Conservation (phyloP, 2,888 invertebrate species). For the Erebia aethiops region DNA sequence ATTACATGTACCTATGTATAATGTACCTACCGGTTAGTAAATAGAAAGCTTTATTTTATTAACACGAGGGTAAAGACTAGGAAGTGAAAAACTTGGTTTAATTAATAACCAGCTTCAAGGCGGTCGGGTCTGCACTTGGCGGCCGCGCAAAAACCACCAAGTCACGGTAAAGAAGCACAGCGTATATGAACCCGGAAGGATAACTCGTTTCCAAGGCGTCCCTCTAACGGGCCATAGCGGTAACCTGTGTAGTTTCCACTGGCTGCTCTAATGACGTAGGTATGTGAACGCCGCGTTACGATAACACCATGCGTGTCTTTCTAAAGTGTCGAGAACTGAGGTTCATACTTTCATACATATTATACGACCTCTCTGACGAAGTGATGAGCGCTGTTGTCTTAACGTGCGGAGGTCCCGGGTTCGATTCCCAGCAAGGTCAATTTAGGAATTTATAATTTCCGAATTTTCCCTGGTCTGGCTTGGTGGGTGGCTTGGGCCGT, state of each 20-base stretch:
- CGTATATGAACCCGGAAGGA: constrained; percentile 49
- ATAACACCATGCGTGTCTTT: constrained; percentile 5
- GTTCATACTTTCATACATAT: too few species aligned
- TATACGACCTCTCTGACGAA: too few species aligned
- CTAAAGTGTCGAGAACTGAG: constrained; percentile 1
- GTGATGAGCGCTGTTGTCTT: too few species aligned
- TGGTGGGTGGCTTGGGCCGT: too few species aligned
- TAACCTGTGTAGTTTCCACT: constrained; percentile 53
- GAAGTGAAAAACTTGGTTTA: constrained; percentile 17
- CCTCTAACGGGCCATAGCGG: constrained; percentile 56
- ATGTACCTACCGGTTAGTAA: not conserved
- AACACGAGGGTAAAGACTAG: not conserved
- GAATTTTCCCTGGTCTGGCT: too few species aligned
- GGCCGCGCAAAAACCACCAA: constrained; percentile 31
- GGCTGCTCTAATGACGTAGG: constrained; percentile 47
- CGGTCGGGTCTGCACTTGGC: constrained; percentile 5
- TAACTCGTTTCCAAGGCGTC: constrained; percentile 46
- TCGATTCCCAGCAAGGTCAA: too few species aligned
- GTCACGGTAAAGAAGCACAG: constrained; percentile 37
- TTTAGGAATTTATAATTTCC: too few species aligned
- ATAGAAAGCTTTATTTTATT: not conserved
- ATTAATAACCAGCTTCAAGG: constrained; percentile 14
- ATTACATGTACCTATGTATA: too few species aligned
- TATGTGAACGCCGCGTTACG: constrained; percentile 19
- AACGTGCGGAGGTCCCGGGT: too few species aligned